phyloP scores from a whole-genome alignment of 2,888 invertebrate genomes.

The Ariolimax columbianus region DNA sequence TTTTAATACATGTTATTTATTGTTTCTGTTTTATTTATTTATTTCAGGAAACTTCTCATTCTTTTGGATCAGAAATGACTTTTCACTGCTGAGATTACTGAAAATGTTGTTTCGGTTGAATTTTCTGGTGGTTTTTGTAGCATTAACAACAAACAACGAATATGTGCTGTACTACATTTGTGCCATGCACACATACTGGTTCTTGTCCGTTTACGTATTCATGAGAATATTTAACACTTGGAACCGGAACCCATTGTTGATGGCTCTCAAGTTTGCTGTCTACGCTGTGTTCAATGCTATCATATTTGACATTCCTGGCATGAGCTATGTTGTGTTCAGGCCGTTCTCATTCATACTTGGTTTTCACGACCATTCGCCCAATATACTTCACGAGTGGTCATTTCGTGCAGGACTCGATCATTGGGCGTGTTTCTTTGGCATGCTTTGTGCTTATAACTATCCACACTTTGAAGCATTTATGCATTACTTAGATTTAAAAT shows the following conservation, averaged over 20 bases:
- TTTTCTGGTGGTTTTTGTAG: constrained; percentile 67
- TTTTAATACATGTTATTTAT: too few relatives aligned
- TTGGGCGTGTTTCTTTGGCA: constrained; percentile 70
- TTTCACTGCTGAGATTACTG: constrained; percentile 65
- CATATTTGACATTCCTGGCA: constrained; percentile 66
- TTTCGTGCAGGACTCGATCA: constrained; percentile 70
- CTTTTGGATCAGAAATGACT: constrained; percentile 71
- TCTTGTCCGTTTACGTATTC: constrained; percentile 67
- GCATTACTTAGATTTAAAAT: constrained; percentile 57
- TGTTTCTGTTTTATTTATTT: constrained; percentile 13
- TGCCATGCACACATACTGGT: constrained; percentile 75
- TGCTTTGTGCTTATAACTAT: constrained; percentile 73
- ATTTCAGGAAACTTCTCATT: constrained; percentile 73
- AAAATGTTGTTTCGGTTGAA: constrained; percentile 74
- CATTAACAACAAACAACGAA: constrained; percentile 64
- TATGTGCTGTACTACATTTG: constrained; percentile 75
- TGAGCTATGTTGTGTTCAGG: constrained; percentile 59
- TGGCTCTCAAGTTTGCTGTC: constrained; percentile 64
- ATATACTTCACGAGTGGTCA: constrained; percentile 67
- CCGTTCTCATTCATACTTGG: constrained; percentile 64
- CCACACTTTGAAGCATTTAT: constrained; percentile 68
- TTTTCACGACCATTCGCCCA: constrained; percentile 57
- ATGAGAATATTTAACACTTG: constrained; percentile 64
- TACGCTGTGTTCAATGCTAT: constrained; percentile 63
- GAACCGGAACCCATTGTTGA: constrained; percentile 63